phyloP scores from a whole-genome alignment of 2,888 invertebrate genomes.

The Sinhomidia bicolor region DNA sequence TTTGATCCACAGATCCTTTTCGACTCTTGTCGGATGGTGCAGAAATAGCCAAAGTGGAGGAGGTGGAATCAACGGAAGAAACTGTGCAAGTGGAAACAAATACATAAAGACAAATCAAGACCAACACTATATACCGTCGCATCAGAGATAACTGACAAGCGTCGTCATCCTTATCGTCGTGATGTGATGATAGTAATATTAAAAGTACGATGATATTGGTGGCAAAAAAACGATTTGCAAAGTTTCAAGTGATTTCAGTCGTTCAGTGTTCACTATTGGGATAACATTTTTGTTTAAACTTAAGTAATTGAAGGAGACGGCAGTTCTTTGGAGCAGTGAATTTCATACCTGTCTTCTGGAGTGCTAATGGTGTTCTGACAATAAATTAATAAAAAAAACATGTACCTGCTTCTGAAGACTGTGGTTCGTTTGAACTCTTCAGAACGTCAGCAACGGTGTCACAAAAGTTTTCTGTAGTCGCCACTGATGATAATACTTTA shows the following conservation, averaged over 20 bases:
- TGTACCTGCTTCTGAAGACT: constrained; percentile 39
- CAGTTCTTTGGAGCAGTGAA: no score
- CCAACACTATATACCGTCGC: no score
- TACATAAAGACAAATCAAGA: no score
- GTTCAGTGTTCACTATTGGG: neutral
- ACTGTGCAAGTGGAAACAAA: neutral
- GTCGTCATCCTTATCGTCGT: no score
- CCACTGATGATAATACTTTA: constrained; percentile 24
- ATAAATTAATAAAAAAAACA: constrained; percentile 10
- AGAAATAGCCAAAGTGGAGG: constrained; percentile 34
- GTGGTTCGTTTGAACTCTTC: constrained; percentile 14
- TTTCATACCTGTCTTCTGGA: neutral
- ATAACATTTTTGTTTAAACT: neutral
- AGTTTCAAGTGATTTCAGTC: neutral
- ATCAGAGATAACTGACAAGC: no score
- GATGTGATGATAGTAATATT: no score
- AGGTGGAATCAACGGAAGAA: neutral
- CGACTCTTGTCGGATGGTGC: constrained; percentile 78
- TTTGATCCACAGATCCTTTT: constrained; percentile 77
- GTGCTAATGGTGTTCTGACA: neutral
- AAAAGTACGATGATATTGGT: no score
- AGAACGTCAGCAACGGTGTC: constrained; percentile 20
- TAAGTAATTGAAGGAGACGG: neutral
- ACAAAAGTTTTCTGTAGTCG: neutral
- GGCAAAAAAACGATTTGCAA: neutral